phyloP scores from a whole-genome alignment of 2,888 invertebrate species.

The Matsumyia berberina region DNA sequence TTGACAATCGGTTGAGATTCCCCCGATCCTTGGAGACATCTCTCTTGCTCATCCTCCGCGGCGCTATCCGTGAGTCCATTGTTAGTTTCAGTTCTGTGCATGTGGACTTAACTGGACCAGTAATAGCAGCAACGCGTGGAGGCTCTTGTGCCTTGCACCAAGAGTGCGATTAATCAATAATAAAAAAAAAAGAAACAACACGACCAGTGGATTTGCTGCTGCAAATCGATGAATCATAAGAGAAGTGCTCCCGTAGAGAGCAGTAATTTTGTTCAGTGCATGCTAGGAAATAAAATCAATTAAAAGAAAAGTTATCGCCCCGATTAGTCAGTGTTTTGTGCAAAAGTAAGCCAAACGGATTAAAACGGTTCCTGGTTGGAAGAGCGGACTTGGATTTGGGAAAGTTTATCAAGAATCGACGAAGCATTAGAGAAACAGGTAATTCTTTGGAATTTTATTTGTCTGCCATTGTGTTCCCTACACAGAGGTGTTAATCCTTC shows the following conservation, averaged over 20 bases:
- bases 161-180: constrained; percentile 71
- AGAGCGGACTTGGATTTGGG: neutral
- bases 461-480: no score
- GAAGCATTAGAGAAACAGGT: constrained; percentile 59
- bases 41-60: neutral
- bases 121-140: constrained; percentile 38
- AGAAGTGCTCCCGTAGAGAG: constrained; percentile 51
- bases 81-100: neutral
- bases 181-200: constrained; percentile 26
- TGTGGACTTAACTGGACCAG: constrained; percentile 55
- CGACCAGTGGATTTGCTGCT: constrained; percentile 34
- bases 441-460: neutral
- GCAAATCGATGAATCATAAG: constrained; percentile 68
- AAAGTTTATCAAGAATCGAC: neutral
- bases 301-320: constrained; percentile 15
- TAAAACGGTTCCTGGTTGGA: neutral
- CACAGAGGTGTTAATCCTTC: no score
- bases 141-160: constrained; percentile 30
- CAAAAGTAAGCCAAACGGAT: constrained; percentile 10
- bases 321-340: constrained; percentile 27
- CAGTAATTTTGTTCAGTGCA: constrained; percentile 46
- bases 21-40: neutral
- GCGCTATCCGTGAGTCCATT: neutral
- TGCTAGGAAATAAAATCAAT: constrained; percentile 51
- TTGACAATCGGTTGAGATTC: neutral